These are phyloP conservation scores for Acleris sparsana DNA, from an alignment of 2,888 invertebrate species.

Conservation along the genomic window DNA sequence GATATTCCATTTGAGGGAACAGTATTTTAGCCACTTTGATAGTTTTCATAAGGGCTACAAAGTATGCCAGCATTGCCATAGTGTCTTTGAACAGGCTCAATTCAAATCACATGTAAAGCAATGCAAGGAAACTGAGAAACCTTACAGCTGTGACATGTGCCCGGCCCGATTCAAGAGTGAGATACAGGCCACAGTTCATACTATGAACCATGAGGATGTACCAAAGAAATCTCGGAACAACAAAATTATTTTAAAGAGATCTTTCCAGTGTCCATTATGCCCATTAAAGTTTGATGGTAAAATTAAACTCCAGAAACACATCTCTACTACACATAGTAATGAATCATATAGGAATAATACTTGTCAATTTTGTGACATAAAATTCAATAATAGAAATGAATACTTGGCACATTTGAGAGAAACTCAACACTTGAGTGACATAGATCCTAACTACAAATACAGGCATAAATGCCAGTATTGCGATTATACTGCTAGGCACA, in stretches of 20 bases:
- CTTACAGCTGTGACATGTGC: conserved; percentile 20
- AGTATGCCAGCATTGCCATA: conserved; percentile 17
- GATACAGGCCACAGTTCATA: conserved; percentile 14
- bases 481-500: conserved; percentile 36
- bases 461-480: conserved; percentile 36
- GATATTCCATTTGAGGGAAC: conserved; percentile 27
- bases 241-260: conserved; percentile 24
- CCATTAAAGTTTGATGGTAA: conserved; percentile 26
- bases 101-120: conserved; percentile 10
- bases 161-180: conserved; percentile 23
- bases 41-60: conserved; percentile 26
- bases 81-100: neutral
- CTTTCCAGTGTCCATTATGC: conserved; percentile 27
- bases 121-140: conserved; percentile 14
- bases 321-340: conserved; percentile 10
- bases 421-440: conserved; percentile 24
- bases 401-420: conserved; percentile 18
- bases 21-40: conserved; percentile 34
- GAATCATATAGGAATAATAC: conserved; percentile 27
- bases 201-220: conserved; percentile 18
- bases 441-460: conserved; percentile 20
- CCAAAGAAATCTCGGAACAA: conserved; percentile 16
- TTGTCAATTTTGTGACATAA: conserved; percentile 30
- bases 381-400: conserved; percentile 13
- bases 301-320: conserved; percentile 30